A percentile compares a stretch with the other conserved stretches of the same genome.
phyloP scores from a whole-genome alignment of 1,140 invertebrate species.

The Gonatopus flavifemur region DNA sequence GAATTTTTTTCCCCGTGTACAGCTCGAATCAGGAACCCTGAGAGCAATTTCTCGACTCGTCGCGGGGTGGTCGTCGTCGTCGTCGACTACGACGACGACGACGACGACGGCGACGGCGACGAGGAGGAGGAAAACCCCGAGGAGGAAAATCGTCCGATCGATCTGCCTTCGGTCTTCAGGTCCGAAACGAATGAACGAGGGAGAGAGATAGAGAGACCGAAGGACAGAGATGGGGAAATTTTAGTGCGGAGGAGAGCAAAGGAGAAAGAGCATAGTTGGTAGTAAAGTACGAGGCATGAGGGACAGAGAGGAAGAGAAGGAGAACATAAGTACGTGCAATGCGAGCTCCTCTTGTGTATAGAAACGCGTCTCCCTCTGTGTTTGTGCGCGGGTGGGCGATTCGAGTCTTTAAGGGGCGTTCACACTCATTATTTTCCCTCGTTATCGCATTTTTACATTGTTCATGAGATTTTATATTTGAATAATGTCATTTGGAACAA shows the following conservation, averaged over 20 bases:
- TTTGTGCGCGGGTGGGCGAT: conserved; percentile 41
- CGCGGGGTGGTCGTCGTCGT: conserved; percentile 43
- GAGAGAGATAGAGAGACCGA: conserved; percentile 8
- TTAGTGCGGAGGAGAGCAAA: not conserved
- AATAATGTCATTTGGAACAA: too few relatives aligned
- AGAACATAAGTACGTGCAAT: conserved; percentile 39
- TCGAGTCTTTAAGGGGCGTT: conserved; percentile 25
- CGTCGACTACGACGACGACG: conserved; percentile 7
- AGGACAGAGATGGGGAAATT: conserved; percentile 11
- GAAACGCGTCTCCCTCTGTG: conserved; percentile 17
- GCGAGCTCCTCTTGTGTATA: conserved; percentile 34
- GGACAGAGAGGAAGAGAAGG: conserved; percentile 14
- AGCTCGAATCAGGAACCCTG: conserved; percentile 38
- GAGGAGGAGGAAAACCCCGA: conserved; percentile 49
- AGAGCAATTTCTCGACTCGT: conserved; percentile 40
- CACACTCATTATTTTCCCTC: conserved; percentile 24
- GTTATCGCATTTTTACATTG: too few relatives aligned
- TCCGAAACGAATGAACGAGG: conserved; percentile 47
- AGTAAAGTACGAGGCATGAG: conserved; percentile 10
- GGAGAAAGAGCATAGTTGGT: conserved; percentile 9
- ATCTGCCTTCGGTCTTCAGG: conserved; percentile 56
- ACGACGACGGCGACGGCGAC: not conserved
- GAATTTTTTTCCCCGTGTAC: conserved; percentile 40
- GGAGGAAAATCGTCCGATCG: conserved; percentile 59
- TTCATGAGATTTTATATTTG: too few relatives aligned